Percentiles rank a stretch among this genome's conserved stretches.
phyloP scores from a whole-genome alignment of 2,797 vertebrate genomes.

The Paratrypauchen microcephalus region DNA sequence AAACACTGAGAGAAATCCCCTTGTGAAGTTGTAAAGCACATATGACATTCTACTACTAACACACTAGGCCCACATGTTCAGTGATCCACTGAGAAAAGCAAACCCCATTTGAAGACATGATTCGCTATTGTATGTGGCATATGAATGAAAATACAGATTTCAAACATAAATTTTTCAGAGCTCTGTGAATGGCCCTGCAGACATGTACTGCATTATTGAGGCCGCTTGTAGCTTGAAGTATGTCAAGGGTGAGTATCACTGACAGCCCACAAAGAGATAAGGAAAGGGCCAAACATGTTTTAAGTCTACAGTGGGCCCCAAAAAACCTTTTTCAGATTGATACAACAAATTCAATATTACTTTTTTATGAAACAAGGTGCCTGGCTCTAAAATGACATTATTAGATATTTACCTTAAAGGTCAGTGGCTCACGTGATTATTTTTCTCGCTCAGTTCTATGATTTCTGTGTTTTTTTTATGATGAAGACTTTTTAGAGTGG shows the following conservation, averaged over 20 bases:
- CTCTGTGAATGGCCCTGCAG: conserved; percentile 63
- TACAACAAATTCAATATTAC: conserved; percentile 15
- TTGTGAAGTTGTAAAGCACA: conserved; percentile 19
- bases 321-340: conserved; percentile 14
- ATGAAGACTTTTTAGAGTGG: neutral
- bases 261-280: conserved; percentile 56
- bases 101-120: conserved; percentile 28
- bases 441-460: neutral
- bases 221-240: conserved; percentile 65
- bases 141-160: conserved; percentile 71
- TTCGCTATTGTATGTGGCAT: conserved; percentile 38
- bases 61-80: neutral
- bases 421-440: conserved; percentile 1
- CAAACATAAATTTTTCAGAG: conserved; percentile 68
- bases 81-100: conserved; percentile 9
- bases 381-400: conserved; percentile 3
- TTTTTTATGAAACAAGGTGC: conserved; percentile 13
- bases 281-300: conserved; percentile 30
- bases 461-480: neutral
- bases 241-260: conserved; percentile 66
- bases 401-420: conserved; percentile 1
- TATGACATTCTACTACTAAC: conserved; percentile 2
- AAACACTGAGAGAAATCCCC: conserved; percentile 46
- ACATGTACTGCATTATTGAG: conserved; percentile 70
- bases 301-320: conserved; percentile 34